Base-by-base conservation (phyloP, 2,113 vertebrate species). In the Tiliqua scincoides region DNA sequence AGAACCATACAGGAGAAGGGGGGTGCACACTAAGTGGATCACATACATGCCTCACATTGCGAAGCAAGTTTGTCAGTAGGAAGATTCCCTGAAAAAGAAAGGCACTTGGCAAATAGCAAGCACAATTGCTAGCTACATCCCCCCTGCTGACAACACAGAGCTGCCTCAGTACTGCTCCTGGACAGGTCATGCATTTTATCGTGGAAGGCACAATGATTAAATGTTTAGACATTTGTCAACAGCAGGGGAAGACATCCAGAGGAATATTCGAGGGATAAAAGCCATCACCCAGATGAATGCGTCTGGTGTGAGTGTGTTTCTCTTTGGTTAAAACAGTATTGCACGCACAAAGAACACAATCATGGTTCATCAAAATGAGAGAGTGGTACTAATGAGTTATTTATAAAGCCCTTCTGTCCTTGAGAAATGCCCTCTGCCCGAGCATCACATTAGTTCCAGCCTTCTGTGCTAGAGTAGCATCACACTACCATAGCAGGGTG, bases 11-110 rank as follows among this genome's bases (percentile, higher is more conserved):
- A 21, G 27, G 25, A 87, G 65, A 86, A 14, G 20, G 83, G 70
- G 76, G 5, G 73, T 85, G 25, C 30, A 88, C 57, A 89, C 75
- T 86, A 85, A 15, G 35, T 85, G 37, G 85, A 15, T 12, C 4
- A n/a, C 21, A 20, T 27, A 23, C 23, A 17, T 23, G 63, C 35
- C n/a, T 70, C 68, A 54, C 32, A 37, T 87, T 70, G 14, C 78
- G 48, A 87, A 86, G 88, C 67, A 54, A 72, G 1, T 85, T 76
- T 23, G 23, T 85, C 68, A 83, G 4, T 3, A 75, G 72, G 43
- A 75, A 23, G 20, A 82, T 90, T 89, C 74, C 32, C 62, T 92
- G 88, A 21, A 88, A n/a, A 90, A 85, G 17, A 0, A 57, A 72
- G 9, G 43, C 20, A 80, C 84, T 78, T 4, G 79, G 35, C 1